A percentile compares a stretch with the other conserved stretches of the same genome.
These are phyloP conservation scores for Globia sparganii DNA, from an alignment of 2,888 invertebrate genomes.

Conservation along the genomic window DNA sequence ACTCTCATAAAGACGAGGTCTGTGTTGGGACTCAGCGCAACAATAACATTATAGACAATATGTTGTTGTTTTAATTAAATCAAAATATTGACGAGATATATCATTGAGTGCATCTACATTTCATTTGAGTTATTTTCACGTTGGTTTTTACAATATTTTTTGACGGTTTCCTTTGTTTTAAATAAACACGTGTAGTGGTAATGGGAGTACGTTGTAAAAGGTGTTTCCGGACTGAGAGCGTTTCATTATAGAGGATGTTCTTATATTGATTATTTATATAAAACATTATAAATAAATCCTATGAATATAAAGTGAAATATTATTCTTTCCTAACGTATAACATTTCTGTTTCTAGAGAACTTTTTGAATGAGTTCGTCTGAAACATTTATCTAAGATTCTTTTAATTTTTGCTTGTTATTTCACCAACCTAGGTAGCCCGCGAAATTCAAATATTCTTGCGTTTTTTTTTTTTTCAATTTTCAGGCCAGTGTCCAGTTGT, in stretches of 20 bases:
- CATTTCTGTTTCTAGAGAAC: neutral
- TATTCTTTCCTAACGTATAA: neutral
- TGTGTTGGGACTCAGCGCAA: too few species aligned
- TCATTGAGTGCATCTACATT: too few species aligned
- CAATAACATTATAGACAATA: too few species aligned
- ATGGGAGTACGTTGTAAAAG: constrained; percentile 25
- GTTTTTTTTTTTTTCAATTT: too few species aligned
- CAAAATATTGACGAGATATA: neutral
- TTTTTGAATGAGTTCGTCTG: neutral
- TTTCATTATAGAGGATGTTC: constrained; percentile 32
- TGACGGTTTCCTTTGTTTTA: neutral
- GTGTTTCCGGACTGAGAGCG: constrained; percentile 29
- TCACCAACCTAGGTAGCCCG: too few species aligned
- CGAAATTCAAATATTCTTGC: too few species aligned
- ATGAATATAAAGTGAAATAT: constrained; percentile 47
- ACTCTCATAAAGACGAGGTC: too few species aligned
- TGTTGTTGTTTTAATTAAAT: neutral
- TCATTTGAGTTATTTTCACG: neutral
- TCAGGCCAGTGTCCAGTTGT: too few species aligned
- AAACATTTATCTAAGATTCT: neutral
- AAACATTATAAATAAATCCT: constrained; percentile 20
- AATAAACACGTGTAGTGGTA: neutral
- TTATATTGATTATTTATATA: constrained; percentile 35
- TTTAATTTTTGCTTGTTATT: neutral
- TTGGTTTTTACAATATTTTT: neutral